phyloP scores from a whole-genome alignment of 2,888 invertebrate genomes.

The Corythucha ciliata region DNA sequence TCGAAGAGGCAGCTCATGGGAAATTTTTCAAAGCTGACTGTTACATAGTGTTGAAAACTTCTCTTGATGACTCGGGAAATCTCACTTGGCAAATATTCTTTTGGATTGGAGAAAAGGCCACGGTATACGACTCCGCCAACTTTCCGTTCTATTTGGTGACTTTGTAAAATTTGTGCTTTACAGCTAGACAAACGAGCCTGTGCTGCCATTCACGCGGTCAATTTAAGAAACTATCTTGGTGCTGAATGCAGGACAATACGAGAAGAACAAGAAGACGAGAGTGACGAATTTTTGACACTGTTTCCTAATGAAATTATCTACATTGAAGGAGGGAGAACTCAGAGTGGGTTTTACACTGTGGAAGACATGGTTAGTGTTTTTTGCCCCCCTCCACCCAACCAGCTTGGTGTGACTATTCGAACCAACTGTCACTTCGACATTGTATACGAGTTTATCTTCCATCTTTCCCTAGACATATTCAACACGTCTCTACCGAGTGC shows the following conservation, averaged over 20 bases:
- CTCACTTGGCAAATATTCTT: slow-evolving; percentile 94
- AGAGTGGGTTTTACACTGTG: slow-evolving; percentile 93
- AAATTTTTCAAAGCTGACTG: slow-evolving; percentile 99
- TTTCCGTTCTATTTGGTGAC: too few relatives aligned
- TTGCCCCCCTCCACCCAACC: not conserved
- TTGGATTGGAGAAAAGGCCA: slow-evolving; percentile 95
- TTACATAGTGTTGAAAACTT: slow-evolving; percentile 90
- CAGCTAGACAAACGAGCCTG: slow-evolving; percentile 90
- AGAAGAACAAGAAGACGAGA: slow-evolving; percentile 95
- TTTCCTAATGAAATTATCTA: slow-evolving; percentile 88
- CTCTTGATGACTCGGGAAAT: slow-evolving; percentile 70
- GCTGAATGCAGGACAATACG: slow-evolving; percentile 88
- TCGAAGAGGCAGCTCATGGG: slow-evolving; percentile 60
- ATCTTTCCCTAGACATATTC: slow-evolving; percentile 58
- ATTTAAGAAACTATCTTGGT: slow-evolving; percentile 89
- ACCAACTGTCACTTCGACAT: not conserved
- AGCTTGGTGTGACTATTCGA: not conserved
- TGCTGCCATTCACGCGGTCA: slow-evolving; percentile 97
- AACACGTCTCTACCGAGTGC: slow-evolving; percentile 77
- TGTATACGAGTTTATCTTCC: not conserved
- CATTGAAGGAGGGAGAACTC: slow-evolving; percentile 94
- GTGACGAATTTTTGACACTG: slow-evolving; percentile 85
- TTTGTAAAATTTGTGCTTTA: slow-evolving; percentile 34
- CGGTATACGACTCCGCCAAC: slow-evolving; percentile 60
- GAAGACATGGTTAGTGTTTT: slow-evolving; percentile 65